A percentile compares a stretch with the other conserved stretches of the same genome.
phyloP scores from a whole-genome alignment of 2,797 vertebrate species.

The Coendou prehensilis region DNA sequence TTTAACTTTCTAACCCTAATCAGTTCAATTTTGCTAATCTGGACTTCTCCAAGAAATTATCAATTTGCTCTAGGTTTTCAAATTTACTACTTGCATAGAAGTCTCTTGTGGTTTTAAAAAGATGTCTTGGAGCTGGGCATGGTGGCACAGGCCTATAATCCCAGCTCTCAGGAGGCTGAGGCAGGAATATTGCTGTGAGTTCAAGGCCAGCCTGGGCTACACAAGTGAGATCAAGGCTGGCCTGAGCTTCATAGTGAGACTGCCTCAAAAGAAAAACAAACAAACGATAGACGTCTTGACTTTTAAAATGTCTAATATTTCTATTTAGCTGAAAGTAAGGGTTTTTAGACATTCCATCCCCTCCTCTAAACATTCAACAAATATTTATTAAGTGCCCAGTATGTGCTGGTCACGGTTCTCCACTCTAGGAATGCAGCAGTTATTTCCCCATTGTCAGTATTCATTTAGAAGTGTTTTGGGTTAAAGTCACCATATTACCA shows the following conservation, averaged over 20 bases:
- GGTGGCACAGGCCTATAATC: too few relatives aligned
- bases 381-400: conserved; percentile 3
- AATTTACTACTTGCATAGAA: background rate
- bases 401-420: background rate
- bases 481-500: background rate
- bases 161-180: too few relatives aligned
- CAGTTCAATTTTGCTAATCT: background rate
- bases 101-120: background rate
- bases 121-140: background rate
- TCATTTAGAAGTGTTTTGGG: background rate
- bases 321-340: background rate
- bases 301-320: background rate
- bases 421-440: background rate
- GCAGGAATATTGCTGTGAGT: too few relatives aligned
- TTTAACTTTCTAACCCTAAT: background rate
- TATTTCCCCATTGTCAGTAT: background rate
- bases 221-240: too few relatives aligned
- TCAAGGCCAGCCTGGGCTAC: too few relatives aligned
- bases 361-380: background rate
- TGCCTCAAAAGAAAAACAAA: too few relatives aligned
- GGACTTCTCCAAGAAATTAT: conserved; percentile 6
- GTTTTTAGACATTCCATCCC: background rate
- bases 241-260: too few relatives aligned
- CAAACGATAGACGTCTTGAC: background rate
- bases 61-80: conserved; percentile 27